A percentile compares a stretch with the other conserved stretches of the same genome.
Evolutionary conservation across 2,888 invertebrate species (phyloP).

Genomic region (Monochamus alternatus): DNA sequence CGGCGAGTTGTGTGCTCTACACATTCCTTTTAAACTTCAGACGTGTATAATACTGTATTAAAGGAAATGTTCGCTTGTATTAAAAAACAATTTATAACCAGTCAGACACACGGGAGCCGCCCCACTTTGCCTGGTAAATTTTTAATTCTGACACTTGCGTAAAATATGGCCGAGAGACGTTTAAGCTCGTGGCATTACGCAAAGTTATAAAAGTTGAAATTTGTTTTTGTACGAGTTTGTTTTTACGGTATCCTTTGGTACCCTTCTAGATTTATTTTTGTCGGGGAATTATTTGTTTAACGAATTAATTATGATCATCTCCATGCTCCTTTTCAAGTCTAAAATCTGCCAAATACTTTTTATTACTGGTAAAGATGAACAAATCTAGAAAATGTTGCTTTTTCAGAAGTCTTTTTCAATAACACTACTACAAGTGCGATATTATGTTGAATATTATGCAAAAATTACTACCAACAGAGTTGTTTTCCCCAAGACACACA

Average conservation of each 20-base stretch:
- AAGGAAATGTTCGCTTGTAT: constrained; percentile 50
- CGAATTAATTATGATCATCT: too few species aligned
- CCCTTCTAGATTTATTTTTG: neutral
- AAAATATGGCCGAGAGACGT: constrained; percentile 3
- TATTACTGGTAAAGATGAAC: too few species aligned
- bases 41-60: constrained; percentile 40
- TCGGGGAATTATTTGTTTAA: neutral
- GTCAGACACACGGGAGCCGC: constrained; percentile 40
- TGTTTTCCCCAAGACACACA: too few species aligned
- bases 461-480: too few species aligned
- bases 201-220: constrained; percentile 19
- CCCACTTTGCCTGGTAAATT: constrained; percentile 28
- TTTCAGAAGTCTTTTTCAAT: too few species aligned
- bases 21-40: constrained; percentile 49
- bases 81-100: constrained; percentile 50
- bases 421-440: too few species aligned
- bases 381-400: too few species aligned
- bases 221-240: neutral
- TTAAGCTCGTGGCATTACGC: neutral
- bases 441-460: too few species aligned
- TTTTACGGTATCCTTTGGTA: neutral
- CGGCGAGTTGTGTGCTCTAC: constrained; percentile 44
- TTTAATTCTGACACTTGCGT: constrained; percentile 32
- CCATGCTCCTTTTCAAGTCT: neutral
- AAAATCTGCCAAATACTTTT: too few species aligned